Percentiles rank a stretch among this genome's conserved stretches.
phyloP scores from a whole-genome alignment of 1,140 invertebrate genomes.

The Anastatus disparis region DNA sequence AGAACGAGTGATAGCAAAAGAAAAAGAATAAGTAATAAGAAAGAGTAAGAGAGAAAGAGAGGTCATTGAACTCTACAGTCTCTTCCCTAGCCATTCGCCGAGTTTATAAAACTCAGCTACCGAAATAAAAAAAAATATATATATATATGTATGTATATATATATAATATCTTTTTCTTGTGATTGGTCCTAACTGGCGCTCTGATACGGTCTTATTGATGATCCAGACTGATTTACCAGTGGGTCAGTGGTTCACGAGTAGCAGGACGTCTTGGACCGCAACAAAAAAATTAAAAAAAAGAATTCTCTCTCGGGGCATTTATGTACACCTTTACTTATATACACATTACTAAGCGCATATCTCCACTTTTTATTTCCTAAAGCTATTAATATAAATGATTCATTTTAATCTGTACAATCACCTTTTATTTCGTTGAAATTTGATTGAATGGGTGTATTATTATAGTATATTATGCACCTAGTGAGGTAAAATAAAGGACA shows the following conservation, averaged over 20 bases:
- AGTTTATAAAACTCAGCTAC: slow-evolving; percentile 54
- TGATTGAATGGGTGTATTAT: too few species aligned
- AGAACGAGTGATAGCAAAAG: slow-evolving; percentile 1
- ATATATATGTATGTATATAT: background rate
- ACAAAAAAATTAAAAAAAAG: too few species aligned
- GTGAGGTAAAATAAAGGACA: too few species aligned
- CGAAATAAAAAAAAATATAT: slow-evolving; percentile 52
- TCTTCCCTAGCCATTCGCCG: slow-evolving; percentile 50
- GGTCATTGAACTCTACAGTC: slow-evolving; percentile 52
- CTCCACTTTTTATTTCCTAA: too few species aligned
- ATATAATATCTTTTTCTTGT: too few species aligned
- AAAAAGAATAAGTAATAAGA: slow-evolving; percentile 6
- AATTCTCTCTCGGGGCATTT: slow-evolving; percentile 23
- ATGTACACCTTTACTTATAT: too few species aligned
- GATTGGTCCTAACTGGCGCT: slow-evolving; percentile 41
- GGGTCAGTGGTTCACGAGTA: slow-evolving; percentile 62
- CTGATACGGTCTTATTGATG: slow-evolving; percentile 43
- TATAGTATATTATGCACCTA: too few species aligned
- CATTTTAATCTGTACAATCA: too few species aligned
- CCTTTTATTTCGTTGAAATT: too few species aligned
- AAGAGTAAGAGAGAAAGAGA: slow-evolving; percentile 36
- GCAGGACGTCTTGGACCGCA: slow-evolving; percentile 20
- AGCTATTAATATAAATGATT: too few species aligned
- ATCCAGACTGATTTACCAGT: slow-evolving; percentile 53
- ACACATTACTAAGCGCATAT: too few species aligned